phyloP scores from a whole-genome alignment of 2,888 invertebrate species.

The Leptodirus hochenwartii region DNA sequence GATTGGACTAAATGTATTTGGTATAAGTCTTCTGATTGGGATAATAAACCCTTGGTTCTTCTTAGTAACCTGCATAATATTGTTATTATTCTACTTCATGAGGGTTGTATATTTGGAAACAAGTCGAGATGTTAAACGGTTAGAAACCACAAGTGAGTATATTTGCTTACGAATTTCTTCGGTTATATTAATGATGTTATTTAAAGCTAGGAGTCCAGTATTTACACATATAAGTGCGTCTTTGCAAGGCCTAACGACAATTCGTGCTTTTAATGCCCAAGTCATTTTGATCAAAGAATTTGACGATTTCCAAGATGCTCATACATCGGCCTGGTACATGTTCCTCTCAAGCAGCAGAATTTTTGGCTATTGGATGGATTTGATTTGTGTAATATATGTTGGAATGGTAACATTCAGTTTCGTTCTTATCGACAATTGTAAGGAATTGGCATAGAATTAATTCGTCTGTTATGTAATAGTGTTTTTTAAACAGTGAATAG shows the following conservation, averaged over 20 bases:
- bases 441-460: constrained; percentile 8
- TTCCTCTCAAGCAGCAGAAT: constrained; percentile 42
- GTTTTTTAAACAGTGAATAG: constrained; percentile 12
- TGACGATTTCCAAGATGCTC: constrained; percentile 36
- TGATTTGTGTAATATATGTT: constrained; percentile 42
- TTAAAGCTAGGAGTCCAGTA: constrained; percentile 55
- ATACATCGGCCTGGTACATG: constrained; percentile 54
- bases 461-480: too few species aligned
- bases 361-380: constrained; percentile 47
- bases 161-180: background rate
- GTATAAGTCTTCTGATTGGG: constrained; percentile 52
- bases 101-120: constrained; percentile 52
- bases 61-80: constrained; percentile 43
- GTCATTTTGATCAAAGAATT: constrained; percentile 36
- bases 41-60: constrained; percentile 52
- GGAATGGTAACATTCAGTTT: constrained; percentile 46
- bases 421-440: constrained; percentile 25
- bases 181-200: constrained; percentile 10
- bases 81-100: constrained; percentile 43
- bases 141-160: constrained; percentile 25
- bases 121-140: constrained; percentile 43
- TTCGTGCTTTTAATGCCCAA: constrained; percentile 46
- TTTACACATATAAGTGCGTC: constrained; percentile 53
- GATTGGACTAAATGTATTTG: constrained; percentile 42
- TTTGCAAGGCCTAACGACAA: constrained; percentile 52